Base-by-base conservation (phyloP, 2,888 invertebrate genomes). In the Rhingia campestris region DNA sequence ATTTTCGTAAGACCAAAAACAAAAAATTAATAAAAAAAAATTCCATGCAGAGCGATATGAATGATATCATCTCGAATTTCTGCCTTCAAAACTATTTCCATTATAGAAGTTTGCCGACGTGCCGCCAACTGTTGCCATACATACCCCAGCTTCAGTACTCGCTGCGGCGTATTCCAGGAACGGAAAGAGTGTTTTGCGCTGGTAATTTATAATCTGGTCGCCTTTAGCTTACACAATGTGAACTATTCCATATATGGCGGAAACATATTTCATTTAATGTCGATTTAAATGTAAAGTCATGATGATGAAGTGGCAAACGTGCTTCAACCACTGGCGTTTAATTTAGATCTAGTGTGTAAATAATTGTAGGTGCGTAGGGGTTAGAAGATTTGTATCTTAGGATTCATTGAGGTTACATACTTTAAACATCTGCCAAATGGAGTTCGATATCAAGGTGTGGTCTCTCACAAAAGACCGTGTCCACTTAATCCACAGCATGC, bases 211-310 rank as follows among this genome's bases (percentile, higher is more conserved):
- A 80, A 80, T 84, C 84, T 75, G 84, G 69, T 84, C 80, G 80
- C 79, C 64, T 84, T 73, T 74, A 59, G 74, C 80, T 80, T 80
- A 75, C 74, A 80, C 66, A 84, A 84, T 80, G 79, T 70, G 59
- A 80, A 84, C 66, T 80, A 80, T 66, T 75, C 84, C 84, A 75
- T 80, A 80, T 80, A 80, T 70, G 84, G 80, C 33, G 70, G 70
- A 80, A 84, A 80, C 80, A 84, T 84, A 84, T 84, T 80, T 80
- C 80, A 84, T 84, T 69, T 69, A 74, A 84, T 80, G 84, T 75
- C 84, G 66, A 84, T 84, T 84, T 80, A 64, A 79, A 84, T 84
- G 69, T 84, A 49, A 70, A 75, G 66, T 75, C 80, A 74, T 74
- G 82, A 74, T 74, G 82, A 74, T 84, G 74, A 79, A 58, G 30